Percentiles rank a stretch among this genome's conserved stretches.
phyloP scores from a whole-genome alignment of 92 coral and sea anemone species.

The Blastomussa wellsi region DNA sequence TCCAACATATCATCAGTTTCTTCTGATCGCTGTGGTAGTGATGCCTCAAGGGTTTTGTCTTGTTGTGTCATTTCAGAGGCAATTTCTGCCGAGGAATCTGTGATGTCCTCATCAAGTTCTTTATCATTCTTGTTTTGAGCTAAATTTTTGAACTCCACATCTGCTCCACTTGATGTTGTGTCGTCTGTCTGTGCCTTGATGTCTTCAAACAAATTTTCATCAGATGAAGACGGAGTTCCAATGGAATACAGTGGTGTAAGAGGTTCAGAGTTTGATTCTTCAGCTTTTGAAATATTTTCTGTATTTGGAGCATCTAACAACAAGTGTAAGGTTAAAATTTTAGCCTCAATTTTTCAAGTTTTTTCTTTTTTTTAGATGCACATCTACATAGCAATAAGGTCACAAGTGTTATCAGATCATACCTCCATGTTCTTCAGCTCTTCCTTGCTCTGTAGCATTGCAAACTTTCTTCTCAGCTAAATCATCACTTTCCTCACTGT shows the following conservation, averaged over 20 bases:
- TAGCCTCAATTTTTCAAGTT: too few relatives aligned
- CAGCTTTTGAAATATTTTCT: neutral
- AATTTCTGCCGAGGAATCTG: neutral
- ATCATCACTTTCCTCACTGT: constrained; percentile 49
- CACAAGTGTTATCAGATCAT: neutral
- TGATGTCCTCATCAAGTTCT: neutral
- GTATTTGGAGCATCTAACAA: neutral
- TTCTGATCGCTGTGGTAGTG: neutral
- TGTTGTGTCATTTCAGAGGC: neutral
- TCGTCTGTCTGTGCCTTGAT: neutral
- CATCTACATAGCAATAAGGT: too few relatives aligned
- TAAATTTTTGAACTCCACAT: neutral
- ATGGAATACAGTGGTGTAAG: constrained; percentile 42
- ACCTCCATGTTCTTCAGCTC: constrained; percentile 60
- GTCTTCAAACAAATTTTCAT: constrained; percentile 46
- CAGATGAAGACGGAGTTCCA: constrained; percentile 69
- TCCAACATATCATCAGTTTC: neutral
- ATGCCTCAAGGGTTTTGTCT: neutral
- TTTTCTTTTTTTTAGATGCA: too few relatives aligned
- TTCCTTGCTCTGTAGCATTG: constrained; percentile 47
- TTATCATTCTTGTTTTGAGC: neutral
- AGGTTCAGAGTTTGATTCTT: neutral
- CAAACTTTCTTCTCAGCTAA: constrained; percentile 61
- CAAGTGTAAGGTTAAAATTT: neutral
- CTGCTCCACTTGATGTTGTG: neutral